Percentiles rank a stretch among this genome's conserved stretches.
phyloP scores from a whole-genome alignment of 1,140 invertebrate species.

The Bombus pascuorum region DNA sequence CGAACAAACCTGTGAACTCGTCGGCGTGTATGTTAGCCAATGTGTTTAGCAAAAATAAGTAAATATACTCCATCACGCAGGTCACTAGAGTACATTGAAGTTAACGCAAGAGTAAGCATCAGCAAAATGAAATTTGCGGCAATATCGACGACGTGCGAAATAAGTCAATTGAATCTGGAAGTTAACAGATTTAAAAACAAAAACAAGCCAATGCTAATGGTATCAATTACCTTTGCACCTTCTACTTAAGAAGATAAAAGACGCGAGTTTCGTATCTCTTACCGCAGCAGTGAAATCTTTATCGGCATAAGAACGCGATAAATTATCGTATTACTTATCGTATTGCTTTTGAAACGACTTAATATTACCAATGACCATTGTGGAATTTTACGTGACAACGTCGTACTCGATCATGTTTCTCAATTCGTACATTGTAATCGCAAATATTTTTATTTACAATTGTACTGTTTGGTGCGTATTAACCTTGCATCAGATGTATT shows the following conservation, averaged over 20 bases:
- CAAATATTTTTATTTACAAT: neutral
- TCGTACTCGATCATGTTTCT: neutral
- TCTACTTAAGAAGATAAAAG: neutral
- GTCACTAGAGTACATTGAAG: conserved; percentile 8
- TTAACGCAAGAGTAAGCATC: conserved; percentile 5
- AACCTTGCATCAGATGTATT: neutral
- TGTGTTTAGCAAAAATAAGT: conserved; percentile 35
- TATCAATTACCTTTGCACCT: neutral
- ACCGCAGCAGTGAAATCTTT: neutral
- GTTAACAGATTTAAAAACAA: neutral
- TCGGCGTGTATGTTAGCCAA: neutral
- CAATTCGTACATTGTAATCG: neutral
- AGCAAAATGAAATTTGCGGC: conserved; percentile 28
- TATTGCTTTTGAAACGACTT: no score
- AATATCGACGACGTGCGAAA: neutral
- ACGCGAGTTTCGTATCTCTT: no score
- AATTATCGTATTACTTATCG: neutral
- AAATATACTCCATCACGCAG: conserved; percentile 9
- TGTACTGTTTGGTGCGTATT: neutral
- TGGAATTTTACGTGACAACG: neutral
- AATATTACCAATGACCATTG: neutral
- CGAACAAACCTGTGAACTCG: neutral
- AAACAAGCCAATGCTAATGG: neutral
- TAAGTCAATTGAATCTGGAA: neutral
- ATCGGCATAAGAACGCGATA: neutral